phyloP scores from a whole-genome alignment of 2,888 invertebrate genomes.

The Microplitis manilae region DNA sequence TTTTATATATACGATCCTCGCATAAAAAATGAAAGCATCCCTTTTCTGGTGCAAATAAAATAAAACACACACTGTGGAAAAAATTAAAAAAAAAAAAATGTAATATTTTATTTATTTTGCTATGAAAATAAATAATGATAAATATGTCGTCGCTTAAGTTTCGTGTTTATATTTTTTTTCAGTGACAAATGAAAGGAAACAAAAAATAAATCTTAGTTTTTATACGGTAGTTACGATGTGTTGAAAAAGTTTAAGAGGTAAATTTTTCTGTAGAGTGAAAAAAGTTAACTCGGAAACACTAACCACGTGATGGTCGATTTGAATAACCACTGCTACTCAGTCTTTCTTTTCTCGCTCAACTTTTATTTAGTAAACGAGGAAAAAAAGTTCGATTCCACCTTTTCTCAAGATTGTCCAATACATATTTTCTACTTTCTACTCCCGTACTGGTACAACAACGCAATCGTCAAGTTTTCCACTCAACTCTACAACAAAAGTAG shows the following conservation, averaged over 20 bases:
- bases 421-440: conserved; percentile 7
- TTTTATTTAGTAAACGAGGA: background rate
- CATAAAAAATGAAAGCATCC: background rate
- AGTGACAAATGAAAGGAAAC: background rate
- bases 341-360: conserved; percentile 17
- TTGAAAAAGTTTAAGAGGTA: background rate
- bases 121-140: too few relatives aligned
- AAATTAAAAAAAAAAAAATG: too few relatives aligned
- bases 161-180: background rate
- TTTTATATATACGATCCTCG: background rate
- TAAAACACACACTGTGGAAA: background rate
- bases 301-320: conserved; percentile 23
- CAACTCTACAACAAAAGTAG: background rate
- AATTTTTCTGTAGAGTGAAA: background rate
- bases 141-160: background rate
- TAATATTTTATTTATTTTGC: too few relatives aligned
- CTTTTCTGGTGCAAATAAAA: background rate
- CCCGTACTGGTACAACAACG: background rate
- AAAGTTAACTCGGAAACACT: conserved; percentile 10
- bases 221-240: background rate
- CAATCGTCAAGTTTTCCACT: conserved; percentile 3
- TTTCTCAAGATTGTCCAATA: conserved; percentile 32
- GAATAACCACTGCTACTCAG: conserved; percentile 22
- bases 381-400: conserved; percentile 31
- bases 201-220: background rate